Evolutionary conservation across 2,888 invertebrate species (phyloP), one percentile per base, ranked within the genome.

Genomic region (Drosophila testacea): DNA sequence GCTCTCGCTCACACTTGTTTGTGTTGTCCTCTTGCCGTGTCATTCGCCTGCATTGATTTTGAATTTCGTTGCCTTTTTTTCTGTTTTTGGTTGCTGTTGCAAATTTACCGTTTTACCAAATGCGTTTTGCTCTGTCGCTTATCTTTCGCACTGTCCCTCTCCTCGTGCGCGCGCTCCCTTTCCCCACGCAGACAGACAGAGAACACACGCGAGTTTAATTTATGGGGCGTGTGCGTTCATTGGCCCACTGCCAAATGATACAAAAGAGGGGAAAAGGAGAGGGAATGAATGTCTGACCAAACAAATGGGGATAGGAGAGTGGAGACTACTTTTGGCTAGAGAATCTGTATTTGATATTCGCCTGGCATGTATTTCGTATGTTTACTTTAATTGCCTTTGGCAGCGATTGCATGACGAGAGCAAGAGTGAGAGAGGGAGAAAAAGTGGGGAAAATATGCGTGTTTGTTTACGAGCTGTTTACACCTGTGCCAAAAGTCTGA

Each of bases 11-110:
- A 11, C 27, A 5, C 48, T 44, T 38, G 55, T 69, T 22, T 36
- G 27, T 30, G 13, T 36, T 38, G 38, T 73, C 27, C 73, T 42
- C 47, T 63, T 50, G 46, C 44, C 46, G 71, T 81, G 83, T 81
- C 81, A 81, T 75, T 77, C 69, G 85, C 69, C 71, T 77, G 83
- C 83, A 85, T 85, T 83, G 80, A 81, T 81, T 81, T 80, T 66
- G 60, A 51, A 57, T 75, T 67, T 69, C 27, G 62, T 7, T 34
- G 46, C 16, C 7, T 13, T 32, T 48, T 41, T 46, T 39, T 32
- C 46, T 41, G 38, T 44, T 32, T 51, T 50, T 36, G 56, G 36
- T 16, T 13, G 56, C 56, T 63, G 38, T 48, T 73, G 75, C 66
- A 80, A 77, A 83, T 83, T 77, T 79, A 84, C 81, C 84, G 83